Percentiles rank a stretch among this genome's conserved stretches.
These are phyloP conservation scores for Spinus pinus DNA, from an alignment of 2,797 vertebrate genomes.

Conservation along the genomic window DNA sequence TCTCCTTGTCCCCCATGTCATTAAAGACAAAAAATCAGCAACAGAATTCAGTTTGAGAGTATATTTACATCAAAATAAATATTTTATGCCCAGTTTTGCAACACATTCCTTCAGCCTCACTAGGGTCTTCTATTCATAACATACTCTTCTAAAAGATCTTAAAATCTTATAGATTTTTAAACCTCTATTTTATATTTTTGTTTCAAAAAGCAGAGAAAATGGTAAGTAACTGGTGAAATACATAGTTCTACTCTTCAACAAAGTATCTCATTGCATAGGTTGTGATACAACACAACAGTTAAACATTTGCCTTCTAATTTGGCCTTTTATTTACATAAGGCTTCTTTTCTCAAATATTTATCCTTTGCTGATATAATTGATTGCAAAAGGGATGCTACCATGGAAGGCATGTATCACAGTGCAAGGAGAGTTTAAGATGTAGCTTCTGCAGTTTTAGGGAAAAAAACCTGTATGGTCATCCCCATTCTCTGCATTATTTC, in stretches of 20 bases:
- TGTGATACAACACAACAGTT: not conserved
- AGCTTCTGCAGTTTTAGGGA: not conserved
- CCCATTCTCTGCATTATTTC: not conserved
- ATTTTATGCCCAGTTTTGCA: not conserved
- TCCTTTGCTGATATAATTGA: not conserved
- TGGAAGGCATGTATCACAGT: not conserved
- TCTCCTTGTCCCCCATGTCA: not conserved
- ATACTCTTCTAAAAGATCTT: not conserved
- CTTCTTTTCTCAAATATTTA: not conserved
- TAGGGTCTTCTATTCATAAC: not conserved
- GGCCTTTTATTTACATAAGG: not conserved
- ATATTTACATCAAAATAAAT: not conserved
- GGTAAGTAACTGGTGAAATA: not conserved
- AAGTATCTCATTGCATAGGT: not conserved
- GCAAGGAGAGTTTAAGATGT: not conserved
- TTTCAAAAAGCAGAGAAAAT: not conserved
- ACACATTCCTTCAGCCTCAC: not conserved
- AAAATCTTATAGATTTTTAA: not conserved
- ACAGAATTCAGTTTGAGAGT: not conserved
- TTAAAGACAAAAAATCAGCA: not conserved
- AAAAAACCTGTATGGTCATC: not conserved
- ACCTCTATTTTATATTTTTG: not conserved
- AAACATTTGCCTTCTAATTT: not conserved
- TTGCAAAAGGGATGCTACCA: not conserved
- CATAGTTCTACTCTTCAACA: not conserved